Evolutionary conservation across 1,140 invertebrate species (phyloP), one percentile per base, ranked within the genome.

Genomic region (Oreohelix idahoensis): DNA sequence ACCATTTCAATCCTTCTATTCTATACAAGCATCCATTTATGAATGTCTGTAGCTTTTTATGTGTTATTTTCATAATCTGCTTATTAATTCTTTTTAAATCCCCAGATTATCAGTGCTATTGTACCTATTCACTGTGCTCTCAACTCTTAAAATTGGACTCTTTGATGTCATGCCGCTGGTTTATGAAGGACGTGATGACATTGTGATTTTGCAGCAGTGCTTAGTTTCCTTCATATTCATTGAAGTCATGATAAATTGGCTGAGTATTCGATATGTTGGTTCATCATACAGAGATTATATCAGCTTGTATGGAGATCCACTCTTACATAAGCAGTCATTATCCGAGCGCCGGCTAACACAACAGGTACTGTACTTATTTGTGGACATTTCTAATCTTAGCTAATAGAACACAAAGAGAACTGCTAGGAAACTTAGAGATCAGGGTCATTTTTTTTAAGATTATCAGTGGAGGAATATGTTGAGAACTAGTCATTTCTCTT

Each of bases 261-360:
- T 89, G 4, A 84, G 86, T 66, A 86, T 89, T 42, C 86, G 84
- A 49, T 86, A 79, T 69, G 88, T 89, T 8, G 84, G 83, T 45
- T 84, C 82, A 10, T 75, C 80, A 45, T 87, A 87, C 63, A 45
- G 36, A n/a, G 51, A 79, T 0, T 81, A 85, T 42, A 80, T 83
- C 36, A 66, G 83, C 36, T 75, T 78, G 29, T 51, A 74, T 17
- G 75, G 83, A 45, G 69, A 71, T 32, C 42, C 76, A 32, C 58
- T 49, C 53, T 4, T 58, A 4, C 10, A 58, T n/a, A 58, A 58
- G 2, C 53, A 2, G 26, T 58, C 53, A 58, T 58, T n/a, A 58
- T 23, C 53, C 4, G 15, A 20, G 20, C 20, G 4, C 23, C 53
- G 2, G 10, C 23, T 10, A 4, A 58, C 5, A 23, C 53, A 58